Percentiles rank a stretch among this genome's conserved stretches.
phyloP scores from a whole-genome alignment of 2,113 vertebrate genomes.

The Aptenodytes patagonicus region DNA sequence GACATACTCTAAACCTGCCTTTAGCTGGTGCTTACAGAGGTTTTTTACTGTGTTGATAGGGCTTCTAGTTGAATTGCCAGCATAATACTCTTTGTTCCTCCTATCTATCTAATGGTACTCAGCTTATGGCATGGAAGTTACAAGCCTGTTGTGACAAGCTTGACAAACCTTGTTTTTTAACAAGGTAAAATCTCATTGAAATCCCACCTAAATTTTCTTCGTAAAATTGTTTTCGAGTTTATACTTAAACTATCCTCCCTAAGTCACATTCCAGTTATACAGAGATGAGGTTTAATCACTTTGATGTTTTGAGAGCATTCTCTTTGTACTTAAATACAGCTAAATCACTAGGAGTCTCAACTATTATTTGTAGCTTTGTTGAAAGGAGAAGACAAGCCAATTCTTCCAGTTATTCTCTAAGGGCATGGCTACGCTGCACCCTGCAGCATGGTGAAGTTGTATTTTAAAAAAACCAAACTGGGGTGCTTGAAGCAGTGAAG shows the following conservation, averaged over 20 bases:
- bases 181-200: not conserved
- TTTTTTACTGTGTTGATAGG: not conserved
- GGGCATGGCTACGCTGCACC: not conserved
- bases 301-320: not conserved
- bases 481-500: not conserved
- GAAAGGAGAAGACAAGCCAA: not conserved
- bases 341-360: not conserved
- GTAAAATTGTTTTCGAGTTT: not conserved
- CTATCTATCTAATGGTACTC: not conserved
- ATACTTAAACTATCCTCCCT: not conserved
- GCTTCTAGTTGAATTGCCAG: not conserved
- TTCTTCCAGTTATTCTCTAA: not conserved
- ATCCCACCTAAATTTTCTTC: not conserved
- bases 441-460: not conserved
- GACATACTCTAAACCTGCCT: not conserved
- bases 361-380: not conserved
- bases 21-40: not conserved
- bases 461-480: not conserved
- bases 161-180: not conserved
- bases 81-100: not conserved
- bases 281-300: not conserved
- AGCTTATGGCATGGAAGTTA: not conserved
- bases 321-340: not conserved
- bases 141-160: not conserved
- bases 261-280: not conserved